These are phyloP conservation scores for Drosophila antonietae DNA, from an alignment of 2,888 invertebrate species.

Conservation along the genomic window DNA sequence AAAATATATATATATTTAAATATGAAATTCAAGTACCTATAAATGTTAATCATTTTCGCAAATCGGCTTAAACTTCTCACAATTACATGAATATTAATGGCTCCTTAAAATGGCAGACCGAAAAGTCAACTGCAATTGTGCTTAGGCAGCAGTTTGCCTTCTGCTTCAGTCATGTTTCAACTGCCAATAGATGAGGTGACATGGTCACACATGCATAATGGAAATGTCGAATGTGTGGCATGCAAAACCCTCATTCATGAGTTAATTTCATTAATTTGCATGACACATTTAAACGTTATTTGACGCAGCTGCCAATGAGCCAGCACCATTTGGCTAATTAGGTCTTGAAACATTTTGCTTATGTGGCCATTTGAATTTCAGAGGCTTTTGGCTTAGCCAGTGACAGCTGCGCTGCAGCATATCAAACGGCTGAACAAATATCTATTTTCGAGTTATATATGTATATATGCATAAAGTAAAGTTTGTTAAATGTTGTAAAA, in stretches of 20 bases:
- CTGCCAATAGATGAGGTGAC: background rate
- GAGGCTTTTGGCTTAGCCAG: background rate
- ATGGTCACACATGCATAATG: background rate
- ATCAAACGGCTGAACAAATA: background rate
- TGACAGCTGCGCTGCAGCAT: slow-evolving; percentile 1
- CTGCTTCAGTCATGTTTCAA: background rate
- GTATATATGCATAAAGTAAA: background rate
- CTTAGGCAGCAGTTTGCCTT: background rate
- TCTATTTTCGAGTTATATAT: background rate
- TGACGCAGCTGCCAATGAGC: slow-evolving; percentile 10
- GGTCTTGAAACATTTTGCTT: slow-evolving; percentile 45
- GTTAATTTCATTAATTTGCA: slow-evolving; percentile 63
- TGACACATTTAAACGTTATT: slow-evolving; percentile 22
- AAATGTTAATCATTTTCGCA: slow-evolving; percentile 10
- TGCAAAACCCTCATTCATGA: slow-evolving; percentile 40
- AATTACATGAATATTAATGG: slow-evolving; percentile 22
- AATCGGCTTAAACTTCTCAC: slow-evolving; percentile 25
- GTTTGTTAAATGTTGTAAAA: background rate
- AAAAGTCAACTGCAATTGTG: slow-evolving; percentile 10
- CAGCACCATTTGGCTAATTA: slow-evolving; percentile 60
- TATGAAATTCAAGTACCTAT: background rate
- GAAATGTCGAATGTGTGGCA: slow-evolving; percentile 18
- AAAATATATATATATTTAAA: background rate
- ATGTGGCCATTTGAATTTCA: slow-evolving; percentile 21
- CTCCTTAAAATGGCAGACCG: slow-evolving; percentile 15